Evolutionary conservation across 1,140 invertebrate species (phyloP).

Genomic region (Eurosta solidaginis): DNA sequence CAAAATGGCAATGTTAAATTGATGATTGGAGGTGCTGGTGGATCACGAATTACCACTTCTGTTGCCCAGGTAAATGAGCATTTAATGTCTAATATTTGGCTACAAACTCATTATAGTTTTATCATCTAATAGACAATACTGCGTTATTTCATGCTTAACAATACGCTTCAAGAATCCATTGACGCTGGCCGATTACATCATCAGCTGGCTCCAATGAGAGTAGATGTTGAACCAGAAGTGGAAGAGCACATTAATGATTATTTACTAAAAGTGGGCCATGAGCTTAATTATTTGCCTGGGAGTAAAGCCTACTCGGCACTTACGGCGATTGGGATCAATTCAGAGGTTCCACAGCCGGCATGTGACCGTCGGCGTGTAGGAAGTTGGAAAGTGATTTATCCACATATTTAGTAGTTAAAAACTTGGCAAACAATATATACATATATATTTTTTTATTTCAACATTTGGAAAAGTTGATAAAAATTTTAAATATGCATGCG

Average conservation of each 20-base stretch:
- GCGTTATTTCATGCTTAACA: slow-evolving; percentile 74
- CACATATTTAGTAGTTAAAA: background rate
- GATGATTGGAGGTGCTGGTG: slow-evolving; percentile 88
- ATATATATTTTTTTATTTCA: no score
- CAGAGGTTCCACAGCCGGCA: slow-evolving; percentile 51
- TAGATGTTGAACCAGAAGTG: slow-evolving; percentile 61
- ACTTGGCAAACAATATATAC: background rate
- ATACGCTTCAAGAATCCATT: slow-evolving; percentile 79
- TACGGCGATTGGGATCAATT: slow-evolving; percentile 58
- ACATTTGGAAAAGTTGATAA: no score
- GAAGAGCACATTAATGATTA: slow-evolving; percentile 49
- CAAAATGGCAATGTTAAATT: slow-evolving; percentile 73
- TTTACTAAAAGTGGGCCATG: slow-evolving; percentile 58
- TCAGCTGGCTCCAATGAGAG: slow-evolving; percentile 84
- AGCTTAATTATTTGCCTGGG: slow-evolving; percentile 54
- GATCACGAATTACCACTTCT: slow-evolving; percentile 87
- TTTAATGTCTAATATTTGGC: slow-evolving; percentile 48
- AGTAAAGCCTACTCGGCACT: slow-evolving; percentile 63
- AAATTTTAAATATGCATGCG: no score
- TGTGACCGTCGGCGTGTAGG: slow-evolving; percentile 61
- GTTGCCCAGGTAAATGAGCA: slow-evolving; percentile 63
- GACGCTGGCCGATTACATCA: slow-evolving; percentile 87
- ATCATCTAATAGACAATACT: slow-evolving; percentile 67
- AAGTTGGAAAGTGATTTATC: slow-evolving; percentile 48
- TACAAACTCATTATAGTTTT: background rate